These are phyloP conservation scores for Pseudomyrmex cubaensis DNA, from an alignment of 1,140 invertebrate species.

Conservation along the genomic window DNA sequence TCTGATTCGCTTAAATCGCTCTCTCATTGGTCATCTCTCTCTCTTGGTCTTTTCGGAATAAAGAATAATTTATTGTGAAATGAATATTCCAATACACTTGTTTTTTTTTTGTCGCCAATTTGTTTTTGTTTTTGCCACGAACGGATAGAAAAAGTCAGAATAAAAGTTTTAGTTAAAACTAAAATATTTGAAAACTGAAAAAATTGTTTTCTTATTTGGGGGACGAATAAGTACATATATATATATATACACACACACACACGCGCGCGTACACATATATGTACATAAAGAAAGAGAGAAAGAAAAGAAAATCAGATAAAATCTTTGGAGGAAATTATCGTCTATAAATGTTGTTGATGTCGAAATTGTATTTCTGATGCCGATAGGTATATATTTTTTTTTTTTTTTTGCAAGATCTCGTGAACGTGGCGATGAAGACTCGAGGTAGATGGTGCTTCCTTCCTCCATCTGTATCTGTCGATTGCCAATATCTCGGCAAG, in stretches of 20 bases:
- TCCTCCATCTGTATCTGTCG: slow-evolving; percentile 62
- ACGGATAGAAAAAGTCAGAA: too few species aligned
- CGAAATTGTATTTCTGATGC: too few species aligned
- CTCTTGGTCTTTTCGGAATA: slow-evolving; percentile 27
- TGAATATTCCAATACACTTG: slow-evolving; percentile 11
- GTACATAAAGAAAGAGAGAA: too few species aligned
- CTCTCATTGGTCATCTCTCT: background rate
- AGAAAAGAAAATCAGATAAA: background rate
- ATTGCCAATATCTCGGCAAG: slow-evolving; percentile 78
- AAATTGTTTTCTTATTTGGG: too few species aligned
- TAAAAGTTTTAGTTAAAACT: too few species aligned
- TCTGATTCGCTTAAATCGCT: slow-evolving; percentile 8
- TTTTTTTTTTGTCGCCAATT: background rate
- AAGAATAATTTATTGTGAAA: slow-evolving; percentile 29
- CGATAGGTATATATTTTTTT: slow-evolving; percentile 17
- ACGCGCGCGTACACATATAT: too few species aligned
- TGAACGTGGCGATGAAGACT: slow-evolving; percentile 31
- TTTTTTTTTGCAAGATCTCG: slow-evolving; percentile 14
- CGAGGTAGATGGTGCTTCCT: slow-evolving; percentile 25
- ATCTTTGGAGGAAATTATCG: background rate
- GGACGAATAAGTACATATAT: too few species aligned
- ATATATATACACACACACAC: too few species aligned
- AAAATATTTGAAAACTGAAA: too few species aligned
- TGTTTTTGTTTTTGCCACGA: too few species aligned
- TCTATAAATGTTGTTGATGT: too few species aligned